Percentiles rank a stretch among this genome's conserved stretches.
phyloP scores from a whole-genome alignment of 2,113 vertebrate species.

The Pavo muticus region DNA sequence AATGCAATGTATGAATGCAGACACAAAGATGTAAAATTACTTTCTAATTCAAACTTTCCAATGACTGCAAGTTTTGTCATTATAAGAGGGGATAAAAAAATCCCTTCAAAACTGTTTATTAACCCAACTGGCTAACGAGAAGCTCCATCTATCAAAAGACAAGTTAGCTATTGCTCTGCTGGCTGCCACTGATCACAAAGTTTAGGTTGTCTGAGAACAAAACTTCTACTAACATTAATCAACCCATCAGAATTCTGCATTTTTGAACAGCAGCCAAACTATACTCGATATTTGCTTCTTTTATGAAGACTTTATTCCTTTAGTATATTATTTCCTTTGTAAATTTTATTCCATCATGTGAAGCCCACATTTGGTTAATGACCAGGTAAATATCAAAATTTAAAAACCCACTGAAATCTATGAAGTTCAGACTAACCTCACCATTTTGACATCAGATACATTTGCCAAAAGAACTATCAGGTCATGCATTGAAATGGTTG shows the following conservation, averaged over 20 bases:
- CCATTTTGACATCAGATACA: not conserved
- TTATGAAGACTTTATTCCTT: not conserved
- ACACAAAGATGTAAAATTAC: not conserved
- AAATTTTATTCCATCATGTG: not conserved
- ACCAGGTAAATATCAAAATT: not conserved
- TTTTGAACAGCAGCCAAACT: conserved; percentile 48
- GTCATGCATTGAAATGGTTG: not conserved
- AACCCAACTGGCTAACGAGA: not conserved
- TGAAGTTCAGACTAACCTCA: not conserved
- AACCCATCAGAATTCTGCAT: not conserved
- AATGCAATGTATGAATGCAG: not conserved
- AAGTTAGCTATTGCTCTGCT: not conserved
- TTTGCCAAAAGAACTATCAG: not conserved
- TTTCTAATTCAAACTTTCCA: not conserved
- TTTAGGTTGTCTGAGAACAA: conserved; percentile 24
- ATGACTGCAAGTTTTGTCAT: not conserved
- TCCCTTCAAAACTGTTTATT: not conserved
- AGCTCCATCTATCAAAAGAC: not conserved
- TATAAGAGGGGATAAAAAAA: not conserved
- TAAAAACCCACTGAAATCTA: not conserved
- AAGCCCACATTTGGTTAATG: not conserved
- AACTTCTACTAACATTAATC: not conserved
- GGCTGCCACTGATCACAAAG: not conserved
- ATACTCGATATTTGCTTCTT: not conserved
- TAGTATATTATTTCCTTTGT: not conserved